Percentiles rank a stretch among this genome's conserved stretches.
Conservation (phyloP, 2,888 invertebrate genomes). For the Acleris emargana region DNA sequence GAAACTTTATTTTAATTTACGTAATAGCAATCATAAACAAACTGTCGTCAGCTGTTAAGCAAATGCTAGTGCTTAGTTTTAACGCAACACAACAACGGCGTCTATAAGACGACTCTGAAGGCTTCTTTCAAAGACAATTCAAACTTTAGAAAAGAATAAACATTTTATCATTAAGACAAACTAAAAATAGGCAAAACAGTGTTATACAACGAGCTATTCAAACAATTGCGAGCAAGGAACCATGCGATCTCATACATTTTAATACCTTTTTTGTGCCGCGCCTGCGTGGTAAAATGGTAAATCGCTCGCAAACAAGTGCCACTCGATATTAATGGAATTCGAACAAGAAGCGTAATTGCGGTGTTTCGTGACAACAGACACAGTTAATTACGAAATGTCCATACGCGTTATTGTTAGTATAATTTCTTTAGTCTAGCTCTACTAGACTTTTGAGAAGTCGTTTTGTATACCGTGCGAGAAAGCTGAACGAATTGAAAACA, state of each 20-base stretch:
- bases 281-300: constrained; percentile 51
- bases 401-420: constrained; percentile 24
- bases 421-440: constrained; percentile 10
- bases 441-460: constrained; percentile 3
- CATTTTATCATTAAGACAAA: constrained; percentile 5
- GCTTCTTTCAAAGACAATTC: neutral
- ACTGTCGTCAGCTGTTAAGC: constrained; percentile 8
- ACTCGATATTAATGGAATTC: constrained; percentile 45
- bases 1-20: neutral
- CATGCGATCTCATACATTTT: constrained; percentile 65
- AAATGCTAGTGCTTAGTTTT: neutral
- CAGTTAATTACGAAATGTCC: constrained; percentile 20
- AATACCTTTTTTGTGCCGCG: constrained; percentile 54
- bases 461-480: constrained; percentile 10
- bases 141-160: neutral
- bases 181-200: constrained; percentile 33
- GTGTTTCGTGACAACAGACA: constrained; percentile 18
- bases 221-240: constrained; percentile 56
- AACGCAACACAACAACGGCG: neutral
- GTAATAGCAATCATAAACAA: neutral
- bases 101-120: neutral
- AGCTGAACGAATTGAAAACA: constrained; percentile 20
- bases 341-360: constrained; percentile 41
- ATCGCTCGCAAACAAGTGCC: constrained; percentile 48
- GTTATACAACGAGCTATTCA: constrained; percentile 48